phyloP scores from a whole-genome alignment of 1,140 invertebrate species.

The Conopomorpha cramerella region DNA sequence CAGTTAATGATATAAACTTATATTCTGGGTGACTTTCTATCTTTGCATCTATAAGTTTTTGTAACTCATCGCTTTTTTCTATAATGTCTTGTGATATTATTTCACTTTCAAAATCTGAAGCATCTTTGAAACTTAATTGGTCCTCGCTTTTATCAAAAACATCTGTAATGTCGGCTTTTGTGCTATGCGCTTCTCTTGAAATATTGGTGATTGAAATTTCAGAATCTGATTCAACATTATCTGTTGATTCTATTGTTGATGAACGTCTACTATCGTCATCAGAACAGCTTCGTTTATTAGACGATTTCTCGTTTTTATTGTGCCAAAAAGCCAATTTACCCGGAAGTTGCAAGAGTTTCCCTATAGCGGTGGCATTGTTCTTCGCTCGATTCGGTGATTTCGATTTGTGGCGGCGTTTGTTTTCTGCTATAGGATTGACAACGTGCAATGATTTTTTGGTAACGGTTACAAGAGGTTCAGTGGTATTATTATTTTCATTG shows the following conservation, averaged over 20 bases:
- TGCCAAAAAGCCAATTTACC: slow-evolving; percentile 55
- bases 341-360: slow-evolving; percentile 50
- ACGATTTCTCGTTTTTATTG: slow-evolving; percentile 34
- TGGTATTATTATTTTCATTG: too few relatives aligned
- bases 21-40: slow-evolving; percentile 44
- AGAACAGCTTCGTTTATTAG: slow-evolving; percentile 14
- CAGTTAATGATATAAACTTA: slow-evolving; percentile 32
- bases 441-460: too few relatives aligned
- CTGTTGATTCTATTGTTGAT: slow-evolving; percentile 13
- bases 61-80: slow-evolving; percentile 34
- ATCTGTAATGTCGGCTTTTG: too few relatives aligned
- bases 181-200: too few relatives aligned
- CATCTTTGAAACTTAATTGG: slow-evolving; percentile 17
- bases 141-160: too few relatives aligned
- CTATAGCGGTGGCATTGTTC: slow-evolving; percentile 28
- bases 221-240: slow-evolving; percentile 9
- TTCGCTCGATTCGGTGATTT: slow-evolving; percentile 25
- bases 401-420: slow-evolving; percentile 25
- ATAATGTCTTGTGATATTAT: slow-evolving; percentile 24
- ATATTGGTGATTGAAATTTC: slow-evolving; percentile 25
- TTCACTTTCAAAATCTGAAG: slow-evolving; percentile 20
- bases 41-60: slow-evolving; percentile 43
- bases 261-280: slow-evolving; percentile 23
- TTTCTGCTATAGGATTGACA: slow-evolving; percentile 17
- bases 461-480: too few relatives aligned